Evolutionary conservation across 2,888 invertebrate species (phyloP).

Genomic region (Endotricha flammealis): DNA sequence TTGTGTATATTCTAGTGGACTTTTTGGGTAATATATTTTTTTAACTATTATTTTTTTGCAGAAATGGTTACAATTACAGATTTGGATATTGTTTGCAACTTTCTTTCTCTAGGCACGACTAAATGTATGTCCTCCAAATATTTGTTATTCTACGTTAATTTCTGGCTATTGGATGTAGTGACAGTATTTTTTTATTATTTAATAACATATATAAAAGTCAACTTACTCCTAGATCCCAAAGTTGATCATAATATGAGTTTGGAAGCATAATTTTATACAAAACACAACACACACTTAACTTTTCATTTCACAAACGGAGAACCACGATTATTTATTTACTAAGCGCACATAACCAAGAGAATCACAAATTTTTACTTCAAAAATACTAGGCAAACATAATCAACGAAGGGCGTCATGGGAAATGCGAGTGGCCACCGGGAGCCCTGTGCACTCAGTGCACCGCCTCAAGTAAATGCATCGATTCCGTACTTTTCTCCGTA

Average conservation of each 20-base stretch:
- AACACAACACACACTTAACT: not conserved
- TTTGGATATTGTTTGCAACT: too few relatives aligned
- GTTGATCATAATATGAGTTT: slow-evolving; percentile 40
- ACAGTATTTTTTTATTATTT: too few relatives aligned
- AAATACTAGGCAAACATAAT: slow-evolving; percentile 10
- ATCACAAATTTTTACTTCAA: slow-evolving; percentile 20
- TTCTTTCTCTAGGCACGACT: too few relatives aligned
- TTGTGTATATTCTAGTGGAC: too few relatives aligned
- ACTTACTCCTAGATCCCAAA: slow-evolving; percentile 51
- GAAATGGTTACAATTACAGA: too few relatives aligned
- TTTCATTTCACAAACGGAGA: not conserved
- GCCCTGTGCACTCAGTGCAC: slow-evolving; percentile 61
- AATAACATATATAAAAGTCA: slow-evolving; percentile 5
- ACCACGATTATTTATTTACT: slow-evolving; percentile 24
- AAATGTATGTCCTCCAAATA: too few relatives aligned
- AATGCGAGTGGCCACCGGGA: slow-evolving; percentile 50
- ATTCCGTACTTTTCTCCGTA: slow-evolving; percentile 52
- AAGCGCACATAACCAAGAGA: slow-evolving; percentile 31
- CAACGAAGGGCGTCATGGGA: slow-evolving; percentile 31
- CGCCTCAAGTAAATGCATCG: slow-evolving; percentile 45
- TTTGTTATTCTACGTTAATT: too few relatives aligned
- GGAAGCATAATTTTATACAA: slow-evolving; percentile 27
- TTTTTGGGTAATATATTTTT: too few relatives aligned
- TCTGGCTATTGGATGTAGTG: too few relatives aligned
- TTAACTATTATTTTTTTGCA: too few relatives aligned